These are phyloP conservation scores for Leptinotarsa texana DNA, from an alignment of 1,140 invertebrate genomes.

Conservation along the genomic window DNA sequence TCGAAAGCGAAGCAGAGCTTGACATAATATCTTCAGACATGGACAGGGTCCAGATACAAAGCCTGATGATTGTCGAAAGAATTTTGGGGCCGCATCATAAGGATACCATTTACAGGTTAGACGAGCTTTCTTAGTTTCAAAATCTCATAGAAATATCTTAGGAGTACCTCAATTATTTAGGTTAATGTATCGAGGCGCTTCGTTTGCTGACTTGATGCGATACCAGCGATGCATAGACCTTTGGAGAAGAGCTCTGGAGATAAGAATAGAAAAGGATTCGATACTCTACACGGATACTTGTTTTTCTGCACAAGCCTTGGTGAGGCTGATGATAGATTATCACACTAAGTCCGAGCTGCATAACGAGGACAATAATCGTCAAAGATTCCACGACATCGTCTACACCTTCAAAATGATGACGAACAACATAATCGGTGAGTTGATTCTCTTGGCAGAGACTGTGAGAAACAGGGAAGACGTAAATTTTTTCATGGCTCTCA, in stretches of 20 bases:
- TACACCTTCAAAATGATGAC: constrained; percentile 71
- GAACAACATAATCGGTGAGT: constrained; percentile 58
- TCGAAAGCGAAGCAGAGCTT: constrained; percentile 71
- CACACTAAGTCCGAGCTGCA: constrained; percentile 66
- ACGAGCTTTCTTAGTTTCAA: too few relatives aligned
- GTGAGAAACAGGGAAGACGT: too few relatives aligned
- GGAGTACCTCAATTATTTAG: constrained; percentile 31
- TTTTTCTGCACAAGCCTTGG: constrained; percentile 78
- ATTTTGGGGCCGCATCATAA: constrained; percentile 81
- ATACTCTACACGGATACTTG: constrained; percentile 75
- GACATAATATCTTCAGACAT: constrained; percentile 73
- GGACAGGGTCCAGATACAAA: constrained; percentile 81
- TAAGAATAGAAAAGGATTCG: constrained; percentile 73
- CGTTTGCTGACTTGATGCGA: constrained; percentile 82
- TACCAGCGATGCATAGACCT: constrained; percentile 85
- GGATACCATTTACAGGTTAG: constrained; percentile 77
- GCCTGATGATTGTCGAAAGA: constrained; percentile 79
- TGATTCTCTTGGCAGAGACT: not conserved
- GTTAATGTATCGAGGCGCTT: constrained; percentile 71
- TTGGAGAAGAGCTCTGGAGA: constrained; percentile 79
- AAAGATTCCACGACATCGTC: constrained; percentile 73
- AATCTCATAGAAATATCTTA: too few relatives aligned
- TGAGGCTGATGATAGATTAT: constrained; percentile 77
- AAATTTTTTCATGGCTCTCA: too few relatives aligned
- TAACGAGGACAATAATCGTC: constrained; percentile 58